Conservation (phyloP, 2,113 vertebrate genomes). For the Callocephalon fimbriatum region DNA sequence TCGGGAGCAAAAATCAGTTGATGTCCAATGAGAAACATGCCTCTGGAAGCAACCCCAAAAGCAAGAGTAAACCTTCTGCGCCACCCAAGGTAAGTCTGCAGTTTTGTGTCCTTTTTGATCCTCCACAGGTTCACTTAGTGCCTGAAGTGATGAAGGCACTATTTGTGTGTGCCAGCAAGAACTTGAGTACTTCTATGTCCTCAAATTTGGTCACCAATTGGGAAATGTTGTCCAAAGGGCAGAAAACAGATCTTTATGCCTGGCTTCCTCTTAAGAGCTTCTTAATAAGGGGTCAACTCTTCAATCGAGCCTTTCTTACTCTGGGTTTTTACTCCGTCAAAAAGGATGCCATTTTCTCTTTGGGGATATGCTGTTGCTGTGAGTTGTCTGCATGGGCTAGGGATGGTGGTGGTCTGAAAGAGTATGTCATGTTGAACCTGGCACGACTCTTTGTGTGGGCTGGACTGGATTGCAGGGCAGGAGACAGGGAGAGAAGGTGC, state of each 20-base stretch:
- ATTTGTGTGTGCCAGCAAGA: neutral
- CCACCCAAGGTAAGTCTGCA: conserved; percentile 33
- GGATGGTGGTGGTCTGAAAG: neutral
- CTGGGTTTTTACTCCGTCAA: neutral
- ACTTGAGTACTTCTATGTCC: neutral
- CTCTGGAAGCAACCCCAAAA: neutral
- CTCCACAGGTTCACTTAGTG: neutral
- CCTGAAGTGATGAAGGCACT: neutral
- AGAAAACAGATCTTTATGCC: neutral
- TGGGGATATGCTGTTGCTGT: fast-evolving
- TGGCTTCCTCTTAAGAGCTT: neutral
- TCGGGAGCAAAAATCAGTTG: conserved; percentile 42
- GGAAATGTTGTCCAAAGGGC: neutral
- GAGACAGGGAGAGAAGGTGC: neutral
- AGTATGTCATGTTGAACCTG: neutral
- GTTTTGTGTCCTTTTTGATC: neutral
- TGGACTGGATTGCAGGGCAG: neutral
- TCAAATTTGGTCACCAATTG: neutral
- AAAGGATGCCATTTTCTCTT: neutral
- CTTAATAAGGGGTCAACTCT: neutral
- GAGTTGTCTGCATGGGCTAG: neutral
- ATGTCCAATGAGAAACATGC: neutral
- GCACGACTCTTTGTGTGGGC: neutral
- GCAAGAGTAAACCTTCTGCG: neutral
- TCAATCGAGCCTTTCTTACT: neutral